Conservation (phyloP, 2,797 vertebrate species). For the Allobates femoralis region DNA sequence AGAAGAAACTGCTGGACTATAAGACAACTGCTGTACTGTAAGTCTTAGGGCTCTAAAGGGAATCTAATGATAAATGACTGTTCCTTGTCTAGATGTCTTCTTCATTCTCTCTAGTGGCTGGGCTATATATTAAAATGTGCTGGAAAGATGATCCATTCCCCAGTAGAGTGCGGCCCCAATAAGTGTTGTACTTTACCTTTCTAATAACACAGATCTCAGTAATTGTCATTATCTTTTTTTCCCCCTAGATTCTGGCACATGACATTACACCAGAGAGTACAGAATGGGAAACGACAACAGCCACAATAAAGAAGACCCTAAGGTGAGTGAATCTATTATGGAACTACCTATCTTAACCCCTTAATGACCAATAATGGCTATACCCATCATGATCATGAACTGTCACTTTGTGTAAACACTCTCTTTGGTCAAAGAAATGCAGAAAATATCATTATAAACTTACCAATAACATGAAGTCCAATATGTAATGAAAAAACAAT, state of each 20-base stretch:
- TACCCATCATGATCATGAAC: no score
- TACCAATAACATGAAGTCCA: no score
- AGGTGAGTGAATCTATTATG: constrained; percentile 30
- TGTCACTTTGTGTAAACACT: no score
- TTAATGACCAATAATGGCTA: no score
- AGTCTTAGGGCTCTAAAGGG: not conserved
- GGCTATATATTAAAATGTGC: not conserved
- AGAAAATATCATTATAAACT: no score
- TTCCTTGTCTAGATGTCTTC: no score
- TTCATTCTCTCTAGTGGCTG: not conserved
- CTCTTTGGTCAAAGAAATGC: no score
- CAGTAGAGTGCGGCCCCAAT: no score
- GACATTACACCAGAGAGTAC: not conserved
- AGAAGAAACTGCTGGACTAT: not conserved
- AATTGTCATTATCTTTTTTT: not conserved
- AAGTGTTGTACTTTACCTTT: not conserved
- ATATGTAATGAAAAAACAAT: no score
- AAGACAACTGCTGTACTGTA: not conserved
- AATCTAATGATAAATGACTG: not conserved
- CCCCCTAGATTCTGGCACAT: not conserved
- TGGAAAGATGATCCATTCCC: no score
- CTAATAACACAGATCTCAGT: not conserved
- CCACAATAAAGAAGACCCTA: constrained; percentile 32
- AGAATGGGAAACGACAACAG: constrained; percentile 61
- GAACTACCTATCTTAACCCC: no score